Base-by-base conservation (phyloP, 1,140 invertebrate genomes). In the Musca domestica region DNA sequence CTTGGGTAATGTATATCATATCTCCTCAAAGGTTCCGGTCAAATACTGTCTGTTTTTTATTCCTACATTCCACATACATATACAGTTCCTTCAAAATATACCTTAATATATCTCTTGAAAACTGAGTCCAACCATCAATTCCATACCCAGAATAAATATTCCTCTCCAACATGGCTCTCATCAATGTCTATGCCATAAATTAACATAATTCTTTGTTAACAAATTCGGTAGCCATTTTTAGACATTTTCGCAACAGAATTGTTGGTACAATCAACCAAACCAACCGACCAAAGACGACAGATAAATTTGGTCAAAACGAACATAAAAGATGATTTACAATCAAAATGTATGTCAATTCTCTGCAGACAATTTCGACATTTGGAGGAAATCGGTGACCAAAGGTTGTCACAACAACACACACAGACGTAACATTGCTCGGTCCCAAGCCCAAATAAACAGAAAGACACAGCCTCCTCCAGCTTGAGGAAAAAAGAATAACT, bases 261-360 rank as follows among this genome's bases (percentile, higher is more conserved):
- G 34, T 61, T 41, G n/a, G 30, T 6, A 30, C 15, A 54, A 30
- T 17, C 30, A 10, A 41, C 30, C 10, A 61, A 61, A 19, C 7
- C n/a, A 34, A 23, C 30, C 17, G 20, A 5, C 10, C 51, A 52
- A 19, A 7, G 19, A 19, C 6, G 14, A 61, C 1, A 61, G 14
- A 61, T 34, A 41, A 23, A 61, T 34, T 7, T 41, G 19, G 34
- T 41, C 27, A 61, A 41, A 61, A 41, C 17, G 7, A 20, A 51
- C 9, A 19, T 19, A 51, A 51, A 61, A 34, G 56, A 61, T 61
- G 56, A 61, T 61, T 61, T 61, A 61, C 56, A 61, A 61, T 51
- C 48, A 51, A 54, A 54, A 61, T 61, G 56, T 61, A 61, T 61
- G 56, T 61, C 56, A 61, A 61, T 61, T 61, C 56, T 61, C 56